These are phyloP conservation scores for Loriculus beryllinus DNA, from an alignment of 2,797 vertebrate genomes.

Conservation along the genomic window DNA sequence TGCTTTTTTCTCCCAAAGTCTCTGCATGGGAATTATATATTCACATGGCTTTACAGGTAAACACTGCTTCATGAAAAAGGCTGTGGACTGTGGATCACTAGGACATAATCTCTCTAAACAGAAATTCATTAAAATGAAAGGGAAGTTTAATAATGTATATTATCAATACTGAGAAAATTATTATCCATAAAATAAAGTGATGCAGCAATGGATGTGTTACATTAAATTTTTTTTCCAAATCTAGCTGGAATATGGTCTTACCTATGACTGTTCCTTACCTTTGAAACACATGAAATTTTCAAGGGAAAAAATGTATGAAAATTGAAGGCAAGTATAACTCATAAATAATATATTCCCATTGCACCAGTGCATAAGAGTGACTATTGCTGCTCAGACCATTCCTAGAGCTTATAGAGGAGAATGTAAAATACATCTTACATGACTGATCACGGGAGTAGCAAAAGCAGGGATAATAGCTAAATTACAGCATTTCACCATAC, in stretches of 20 bases:
- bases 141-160: background rate
- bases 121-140: background rate
- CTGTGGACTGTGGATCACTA: background rate
- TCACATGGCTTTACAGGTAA: background rate
- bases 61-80: background rate
- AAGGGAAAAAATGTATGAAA: background rate
- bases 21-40: background rate
- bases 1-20: background rate
- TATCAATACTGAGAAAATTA: background rate
- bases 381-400: background rate
- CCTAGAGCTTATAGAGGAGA: background rate
- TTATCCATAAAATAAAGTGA: background rate
- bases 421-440: background rate
- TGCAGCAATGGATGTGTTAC: background rate
- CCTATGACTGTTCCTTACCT: background rate
- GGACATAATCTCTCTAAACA: background rate
- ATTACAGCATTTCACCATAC: background rate
- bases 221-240: background rate
- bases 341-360: conserved; percentile 4
- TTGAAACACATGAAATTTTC: background rate
- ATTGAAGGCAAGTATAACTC: background rate
- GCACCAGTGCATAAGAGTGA: background rate
- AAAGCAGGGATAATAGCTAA: background rate
- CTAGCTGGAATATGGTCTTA: background rate
- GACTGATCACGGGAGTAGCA: background rate